Base-by-base conservation (phyloP, 1,140 invertebrate species). In the Euura lappo region DNA sequence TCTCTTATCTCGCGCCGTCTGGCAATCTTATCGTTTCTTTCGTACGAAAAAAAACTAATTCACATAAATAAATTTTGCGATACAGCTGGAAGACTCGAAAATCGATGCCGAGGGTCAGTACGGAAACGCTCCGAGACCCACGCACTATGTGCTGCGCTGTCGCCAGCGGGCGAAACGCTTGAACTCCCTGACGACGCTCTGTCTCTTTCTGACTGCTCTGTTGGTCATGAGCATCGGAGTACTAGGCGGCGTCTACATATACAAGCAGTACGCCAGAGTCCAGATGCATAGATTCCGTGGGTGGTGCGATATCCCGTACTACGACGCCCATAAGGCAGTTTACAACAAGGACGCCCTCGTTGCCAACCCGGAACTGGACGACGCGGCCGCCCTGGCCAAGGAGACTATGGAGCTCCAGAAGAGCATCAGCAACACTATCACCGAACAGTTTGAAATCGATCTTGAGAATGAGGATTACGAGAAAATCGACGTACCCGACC, bases 401-500 rank as follows among this genome's bases (percentile, higher is more conserved):
- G 83, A 69, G 75, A 83, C 74, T 71, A 77, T 83, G 71, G 74
- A 83, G 13, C 76, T 79, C 13, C 73, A 78, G 8, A 75, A 70
- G 11, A 75, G 76, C 10, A 77, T 79, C 0, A 78, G 67, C 44
- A 80, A 70, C 76, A 91, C 89, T 51, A 93, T 97, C 76, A 90
- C 92, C 60, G 94, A 97, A 83, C 90, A 92, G 71, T 91, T 96
- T 79, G 93, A 96, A 76, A 88, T 95, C 72, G 93, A 94, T 81
- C 82, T 93, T 44, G 90, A 91, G 45, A 90, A 91, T 51, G 89
- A 92, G 70, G 86, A 89, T 72, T 94, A 91, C 82, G 93, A 95
- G 78, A 93, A 93, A 80, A 93, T 96, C 79, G 90, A 94, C 82
- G 93, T 96, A 7, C 95, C 95, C 11, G 91, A 94, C 80, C 95